Evolutionary conservation across 2,888 invertebrate species (phyloP), one percentile per base, ranked within the genome.

Genomic region (Tubulanus polymorphus): DNA sequence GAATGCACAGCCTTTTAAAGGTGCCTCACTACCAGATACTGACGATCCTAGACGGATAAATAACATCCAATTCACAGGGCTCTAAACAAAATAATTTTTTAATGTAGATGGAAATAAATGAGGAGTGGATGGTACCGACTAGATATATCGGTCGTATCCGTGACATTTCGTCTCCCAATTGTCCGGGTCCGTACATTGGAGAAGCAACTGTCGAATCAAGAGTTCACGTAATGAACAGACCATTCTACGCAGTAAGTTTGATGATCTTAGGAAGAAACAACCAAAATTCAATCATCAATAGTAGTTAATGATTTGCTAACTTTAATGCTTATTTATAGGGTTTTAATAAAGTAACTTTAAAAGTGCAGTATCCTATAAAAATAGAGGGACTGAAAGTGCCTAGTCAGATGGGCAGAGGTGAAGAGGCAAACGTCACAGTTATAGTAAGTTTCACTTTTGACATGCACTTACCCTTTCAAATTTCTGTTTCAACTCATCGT

Each of bases 371-470:
- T 25, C 54, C 54, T 5, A 30, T 54, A 18, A n/a, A 26, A n/a
- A 15, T 54, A 3, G 18, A 25, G 15, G 20, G 30, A 18, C 15
- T 54, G 2, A 52, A 54, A n/a, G 20, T 30, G 23, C 54, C 54
- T 6, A 28, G 25, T 2, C 54, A 54, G 28, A 54, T 54, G 54
- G 54, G 54, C 32, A 53, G 54, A 10, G 54, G 54, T 3, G 54
- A 54, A 54, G 30, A 49, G 28, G 25, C 26, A 15, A 28, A 23
- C 8, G 28, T 49, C 26, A 23, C 26, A 28, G 35, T 49, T 26
- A 20, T 18, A 15, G 49, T 49, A 35, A 49, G 49, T 35, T 49
- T 6, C 41, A 41, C 5, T 18, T 41, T 8, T 15, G 15, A 32
- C 10, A n/a, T 32, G n/a, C n/a, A n/a, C 35, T 32, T 32, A 10